phyloP scores from a whole-genome alignment of 2,888 invertebrate species.

The Phalera bucephala region DNA sequence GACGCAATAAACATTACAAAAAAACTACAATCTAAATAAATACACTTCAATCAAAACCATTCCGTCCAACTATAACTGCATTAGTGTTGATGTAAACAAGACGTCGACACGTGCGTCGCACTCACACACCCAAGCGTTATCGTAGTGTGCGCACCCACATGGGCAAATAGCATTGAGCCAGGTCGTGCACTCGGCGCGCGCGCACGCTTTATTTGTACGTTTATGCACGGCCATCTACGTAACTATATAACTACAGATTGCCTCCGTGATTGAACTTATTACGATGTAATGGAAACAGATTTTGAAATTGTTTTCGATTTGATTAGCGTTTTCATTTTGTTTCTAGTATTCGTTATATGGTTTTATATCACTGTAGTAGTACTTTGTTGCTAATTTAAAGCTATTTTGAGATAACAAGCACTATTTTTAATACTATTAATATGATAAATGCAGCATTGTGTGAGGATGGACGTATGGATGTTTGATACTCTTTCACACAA shows the following conservation, averaged over 20 bases:
- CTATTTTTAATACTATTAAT: no score
- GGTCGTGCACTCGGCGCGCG: constrained; percentile 79
- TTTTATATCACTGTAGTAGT: no score
- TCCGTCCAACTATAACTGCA: constrained; percentile 34
- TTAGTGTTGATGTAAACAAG: constrained; percentile 72
- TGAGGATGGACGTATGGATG: no score
- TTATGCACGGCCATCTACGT: constrained; percentile 35
- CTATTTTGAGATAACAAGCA: no score
- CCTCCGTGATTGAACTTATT: constrained; percentile 33
- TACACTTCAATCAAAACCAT: constrained; percentile 40
- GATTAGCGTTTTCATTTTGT: constrained; percentile 14
- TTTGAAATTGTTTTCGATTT: constrained; percentile 25
- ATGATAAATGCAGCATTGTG: no score
- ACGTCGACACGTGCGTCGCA: constrained; percentile 37
- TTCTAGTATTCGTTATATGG: not conserved
- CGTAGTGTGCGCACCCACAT: constrained; percentile 28
- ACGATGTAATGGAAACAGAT: constrained; percentile 28
- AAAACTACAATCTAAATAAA: no score
- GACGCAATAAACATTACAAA: no score
- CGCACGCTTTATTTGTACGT: constrained; percentile 47
- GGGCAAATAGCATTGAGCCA: constrained; percentile 72
- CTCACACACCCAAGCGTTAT: constrained; percentile 22
- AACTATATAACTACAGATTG: constrained; percentile 14
- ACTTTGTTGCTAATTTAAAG: no score
- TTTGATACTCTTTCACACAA: no score